Evolutionary conservation across 2,797 vertebrate genomes (phyloP), one percentile per base, ranked within the genome.

Genomic region (Phoxinus dragarum): DNA sequence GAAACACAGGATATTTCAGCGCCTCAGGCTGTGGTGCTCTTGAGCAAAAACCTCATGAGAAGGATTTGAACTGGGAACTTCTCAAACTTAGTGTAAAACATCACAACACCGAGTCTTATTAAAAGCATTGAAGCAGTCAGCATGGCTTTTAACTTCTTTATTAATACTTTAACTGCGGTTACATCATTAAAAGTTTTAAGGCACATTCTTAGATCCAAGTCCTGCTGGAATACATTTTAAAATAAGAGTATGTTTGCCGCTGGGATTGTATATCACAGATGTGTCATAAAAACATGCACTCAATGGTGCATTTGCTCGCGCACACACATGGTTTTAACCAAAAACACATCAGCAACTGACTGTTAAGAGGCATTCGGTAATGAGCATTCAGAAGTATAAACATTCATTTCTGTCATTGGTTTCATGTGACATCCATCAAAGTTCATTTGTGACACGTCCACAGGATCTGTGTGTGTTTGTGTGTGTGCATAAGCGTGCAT

Each of bases 181-280:
- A 67, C 17, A 6, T 67, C 79, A 69, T 34, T 86, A 36, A 79
- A 72, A 89, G 80, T 88, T 84, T 88, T 94, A 94, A 95, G 94
- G 94, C 94, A 95, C 94, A 84, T 92, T 89, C 84, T 86, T 88
- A 84, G 34, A 75, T 79, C 54, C 80, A 86, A 86, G 86, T 75
- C 83, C 84, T 83, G 81, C 86, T 75, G 84, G 56, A 80, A 84
- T 36, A 67, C 17, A 64, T 52, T 69, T 42, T 36, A 42, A 56
- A 49, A 27, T 31, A 54, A 52, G 40, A 78, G 67, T 23, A 49
- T 34, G 75, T 80, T 77, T 85, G 40, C 61, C 8, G 12, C 31
- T 79, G 68, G 76, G 64, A 80, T 68, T 87, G 85, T 54, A 88
- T 75, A 82, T 86, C 75, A 90, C 84, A 88, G 69, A 85, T 83